These are phyloP conservation scores for Bombus pyrosoma DNA, from an alignment of 1,140 invertebrate species.

Conservation along the genomic window DNA sequence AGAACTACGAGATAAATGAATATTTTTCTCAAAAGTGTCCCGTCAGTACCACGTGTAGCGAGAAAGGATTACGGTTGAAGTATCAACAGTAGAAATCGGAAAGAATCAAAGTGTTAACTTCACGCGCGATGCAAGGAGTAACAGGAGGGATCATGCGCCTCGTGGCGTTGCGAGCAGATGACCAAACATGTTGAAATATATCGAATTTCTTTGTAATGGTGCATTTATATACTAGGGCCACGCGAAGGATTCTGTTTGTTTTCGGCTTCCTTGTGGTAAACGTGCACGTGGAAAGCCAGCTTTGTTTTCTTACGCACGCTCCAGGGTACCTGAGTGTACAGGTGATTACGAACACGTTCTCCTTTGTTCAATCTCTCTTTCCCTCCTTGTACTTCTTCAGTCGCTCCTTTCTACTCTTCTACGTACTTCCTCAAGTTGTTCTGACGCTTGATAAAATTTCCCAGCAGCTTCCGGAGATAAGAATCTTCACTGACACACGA, in stretches of 20 bases:
- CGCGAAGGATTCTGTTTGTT: constrained; percentile 57
- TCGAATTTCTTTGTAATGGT: constrained; percentile 43
- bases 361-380: constrained; percentile 28
- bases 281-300: constrained; percentile 44
- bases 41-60: no score
- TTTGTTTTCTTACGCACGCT: constrained; percentile 51
- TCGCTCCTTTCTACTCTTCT: neutral
- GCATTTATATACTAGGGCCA: neutral
- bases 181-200: constrained; percentile 34
- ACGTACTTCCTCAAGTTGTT: neutral
- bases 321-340: constrained; percentile 48
- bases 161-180: constrained; percentile 33
- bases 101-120: neutral
- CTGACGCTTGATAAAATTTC: neutral
- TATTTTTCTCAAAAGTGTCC: neutral
- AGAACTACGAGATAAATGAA: neutral
- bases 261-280: constrained; percentile 22
- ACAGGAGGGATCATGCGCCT: neutral
- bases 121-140: no score
- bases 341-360: constrained; percentile 53
- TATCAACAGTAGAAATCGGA: neutral
- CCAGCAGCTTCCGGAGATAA: neutral
- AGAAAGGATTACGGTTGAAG: neutral
- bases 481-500: neutral
- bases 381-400: neutral